Base-by-base conservation (phyloP, 2,113 vertebrate genomes). In the Antidorcas marsupialis region DNA sequence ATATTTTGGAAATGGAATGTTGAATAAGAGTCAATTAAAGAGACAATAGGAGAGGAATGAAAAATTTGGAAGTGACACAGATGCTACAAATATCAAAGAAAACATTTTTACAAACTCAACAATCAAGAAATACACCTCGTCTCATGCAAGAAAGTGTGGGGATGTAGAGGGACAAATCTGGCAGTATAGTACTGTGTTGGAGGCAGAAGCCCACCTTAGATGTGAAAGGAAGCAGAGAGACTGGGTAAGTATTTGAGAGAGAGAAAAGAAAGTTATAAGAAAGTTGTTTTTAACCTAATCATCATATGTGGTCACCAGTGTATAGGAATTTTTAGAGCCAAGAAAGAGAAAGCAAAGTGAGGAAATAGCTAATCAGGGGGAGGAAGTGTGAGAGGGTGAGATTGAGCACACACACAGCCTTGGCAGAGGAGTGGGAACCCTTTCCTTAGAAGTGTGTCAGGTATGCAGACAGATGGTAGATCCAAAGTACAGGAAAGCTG, bases 371-470 rank as follows among this genome's bases (percentile, higher is more conserved):
- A 5, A 59, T 47, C 36, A 25, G 52, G 12, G 11, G 17, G 36
- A 86, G 12, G 43, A 59, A 59, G n/a, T 30, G 4, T 36, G 74
- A 90, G 13, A 50, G 7, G 2, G 15, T 5, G 47, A 39, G 43
- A 21, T 0, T 30, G 57, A 86, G 39, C 28, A 8, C 33, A 17
- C 39, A 14, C 21, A 36, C 13, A 36, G 23, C 15, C 50, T 78
- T 45, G 50, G 50, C 45, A 17, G 43, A 50, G 59, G 53, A 39
- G 55, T 0, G 4, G 59, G 23, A 4, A 6, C 11, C 7, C 21
- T 7, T 33, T 6, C n/a, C 50, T 55, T 4, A 19, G 1, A 27
- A 14, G 15, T 1, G 3, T 19, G 2, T 45, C 43, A 4, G 3
- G 64, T 52, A 9, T 25, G 6, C 39, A 91, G 45, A 76, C 25